These are phyloP conservation scores for Gastracanthus pulcherrimus DNA, from an alignment of 2,888 invertebrate genomes.

Conservation along the genomic window DNA sequence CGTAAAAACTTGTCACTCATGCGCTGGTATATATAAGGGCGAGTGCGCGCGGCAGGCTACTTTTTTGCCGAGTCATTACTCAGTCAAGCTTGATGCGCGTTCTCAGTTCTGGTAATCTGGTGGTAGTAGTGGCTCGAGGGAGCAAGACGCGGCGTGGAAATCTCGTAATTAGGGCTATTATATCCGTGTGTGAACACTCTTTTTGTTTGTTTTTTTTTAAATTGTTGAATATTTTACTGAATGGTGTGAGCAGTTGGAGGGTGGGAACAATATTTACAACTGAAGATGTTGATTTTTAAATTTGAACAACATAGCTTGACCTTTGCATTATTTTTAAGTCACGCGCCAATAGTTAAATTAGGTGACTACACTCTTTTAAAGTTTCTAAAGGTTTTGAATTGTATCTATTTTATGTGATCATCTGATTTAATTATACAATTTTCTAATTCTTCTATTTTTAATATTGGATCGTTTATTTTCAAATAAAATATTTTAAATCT, in stretches of 20 bases:
- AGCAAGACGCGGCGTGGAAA: not conserved
- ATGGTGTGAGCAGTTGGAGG: too few relatives aligned
- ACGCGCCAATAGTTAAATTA: not conserved
- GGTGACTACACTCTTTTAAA: not conserved
- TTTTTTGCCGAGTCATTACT: not conserved
- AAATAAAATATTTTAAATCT: too few relatives aligned
- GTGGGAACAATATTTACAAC: too few relatives aligned
- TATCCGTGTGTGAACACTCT: not conserved
- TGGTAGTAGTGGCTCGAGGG: too few relatives aligned
- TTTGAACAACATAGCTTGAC: too few relatives aligned
- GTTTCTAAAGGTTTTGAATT: not conserved
- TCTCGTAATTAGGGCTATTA: not conserved
- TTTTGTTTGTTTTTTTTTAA: too few relatives aligned
- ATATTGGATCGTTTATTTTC: too few relatives aligned
- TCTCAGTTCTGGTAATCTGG: not conserved
- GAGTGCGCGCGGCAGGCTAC: not conserved
- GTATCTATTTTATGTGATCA: not conserved
- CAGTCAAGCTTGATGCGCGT: not conserved
- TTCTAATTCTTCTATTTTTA: too few relatives aligned
- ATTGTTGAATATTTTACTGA: too few relatives aligned
- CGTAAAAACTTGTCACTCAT: slow-evolving; percentile 31
- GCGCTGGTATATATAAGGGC: too few relatives aligned
- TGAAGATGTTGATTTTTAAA: too few relatives aligned
- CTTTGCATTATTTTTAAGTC: not conserved
- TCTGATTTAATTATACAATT: not conserved